Evolutionary conservation across 2,888 invertebrate genomes (phyloP), one percentile per base, ranked within the genome.

Genomic region (Iphiclides podalirius): DNA sequence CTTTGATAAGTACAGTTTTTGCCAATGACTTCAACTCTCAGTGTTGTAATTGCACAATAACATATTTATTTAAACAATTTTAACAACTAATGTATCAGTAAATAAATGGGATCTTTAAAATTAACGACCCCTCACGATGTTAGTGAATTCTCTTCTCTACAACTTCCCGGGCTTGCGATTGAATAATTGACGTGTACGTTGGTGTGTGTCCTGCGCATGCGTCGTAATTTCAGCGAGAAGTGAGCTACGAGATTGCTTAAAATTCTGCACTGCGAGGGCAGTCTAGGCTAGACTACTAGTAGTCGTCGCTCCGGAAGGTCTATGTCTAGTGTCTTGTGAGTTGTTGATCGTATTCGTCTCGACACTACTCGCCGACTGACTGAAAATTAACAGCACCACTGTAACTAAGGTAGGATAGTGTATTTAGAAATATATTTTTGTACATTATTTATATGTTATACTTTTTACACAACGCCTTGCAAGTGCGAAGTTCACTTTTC

Each of bases 181-280:
- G 66, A 71, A 70, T 67, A 76, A 77, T 75, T 76, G 79, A 76
- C 72, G 69, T 69, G 59, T n/a, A n/a, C n/a, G n/a, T 64, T 64
- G 54, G 57, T 43, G 23, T 15, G 43, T 26, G 31, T 11, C 49
- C 49, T 58, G 73, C 83, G 83, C 83, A 82, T 76, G 83, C 83
- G 83, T 73, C 52, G 57, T 57, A 43, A 56, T 58, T 64, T 43
- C 64, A 58, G 51, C 53, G 58, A 72, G 78, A 78, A 83, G 82
- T 79, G 64, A 78, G 79, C 65, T 50, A 58, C 73, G 55, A 43
- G 46, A 50, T 49, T 34, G 39, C 39, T 48, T 52, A 39, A 47
- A 53, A 48, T n/a, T 41, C 47, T 47, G 48, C 42, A 41, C 38
- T 43, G 38, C 33, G 48, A 23, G 36, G 28, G 41, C 39, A 53